Base-by-base conservation (phyloP, 92 coral and sea anemone species). In the Porites lobata region DNA sequence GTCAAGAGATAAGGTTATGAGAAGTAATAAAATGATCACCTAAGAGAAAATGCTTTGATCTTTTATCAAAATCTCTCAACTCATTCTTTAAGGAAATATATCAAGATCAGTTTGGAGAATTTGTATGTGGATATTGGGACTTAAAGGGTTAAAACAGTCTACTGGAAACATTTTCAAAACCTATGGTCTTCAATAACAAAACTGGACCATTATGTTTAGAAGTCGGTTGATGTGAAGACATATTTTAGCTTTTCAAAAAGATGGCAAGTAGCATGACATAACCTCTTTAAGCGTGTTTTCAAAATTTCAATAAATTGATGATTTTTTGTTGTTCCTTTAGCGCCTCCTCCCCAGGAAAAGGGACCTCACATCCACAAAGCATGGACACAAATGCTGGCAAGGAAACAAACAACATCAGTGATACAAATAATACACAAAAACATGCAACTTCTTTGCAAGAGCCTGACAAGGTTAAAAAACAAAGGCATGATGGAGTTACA, bases 381-480 rank as follows among this genome's bases (percentile, higher is more conserved):
- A 84, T 73, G 22, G 95, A 89, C 57, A 29, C 65, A 53, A 92
- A 90, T 84, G 93, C 80, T 51, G 80, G 82, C 11, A 82, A 72
- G 77, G 77, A 59, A 50, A 78, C 92, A 74, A 91, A 57, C 10
- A 38, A 18, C 58, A 13, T 69, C 29, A 15, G 56, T 70, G 83
- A 67, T 12, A 24, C 12, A 18, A 73, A 24, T 20, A 22, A 54
- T n/a, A 14, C 65, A 66, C 63, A 67, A 10, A 71, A 73, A 54
- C 19, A 29, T 20, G 56, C 78, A 70, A 61, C 87, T 21, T 52
- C 59, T 8, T 1, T 26, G 19, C 80, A 50, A 64, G 98, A 95
- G 54, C 54, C 85, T 72, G 96, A 95, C 69, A 95, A 89, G 79
- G 47, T 73, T 14, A 94, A 91, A 56, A 93, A 84, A 79, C 63